Percentiles rank a stretch among this genome's conserved stretches.
Evolutionary conservation across 2,888 invertebrate genomes (phyloP).

Genomic region (Dastarcus helophoroides): DNA sequence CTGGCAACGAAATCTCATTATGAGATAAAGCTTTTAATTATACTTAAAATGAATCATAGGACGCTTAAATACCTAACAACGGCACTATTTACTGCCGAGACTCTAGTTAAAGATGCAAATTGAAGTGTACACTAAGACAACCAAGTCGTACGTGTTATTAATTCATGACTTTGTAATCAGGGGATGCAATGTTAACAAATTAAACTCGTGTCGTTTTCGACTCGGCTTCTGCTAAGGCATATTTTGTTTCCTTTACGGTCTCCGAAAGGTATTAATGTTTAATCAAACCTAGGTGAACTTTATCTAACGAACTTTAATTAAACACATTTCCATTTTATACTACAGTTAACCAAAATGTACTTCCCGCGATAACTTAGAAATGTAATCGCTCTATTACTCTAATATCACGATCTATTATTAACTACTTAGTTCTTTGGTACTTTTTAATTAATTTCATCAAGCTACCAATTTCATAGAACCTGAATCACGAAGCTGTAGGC

Average conservation of each 20-base stretch:
- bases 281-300: neutral
- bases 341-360: too few relatives aligned
- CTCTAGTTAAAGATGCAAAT: slow-evolving; percentile 29
- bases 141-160: slow-evolving; percentile 22
- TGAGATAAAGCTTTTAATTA: slow-evolving; percentile 18
- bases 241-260: too few relatives aligned
- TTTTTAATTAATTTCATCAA: too few relatives aligned
- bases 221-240: too few relatives aligned
- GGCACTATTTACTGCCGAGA: slow-evolving; percentile 17
- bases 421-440: too few relatives aligned
- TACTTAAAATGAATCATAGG: slow-evolving; percentile 17
- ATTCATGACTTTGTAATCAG: slow-evolving; percentile 25
- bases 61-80: slow-evolving; percentile 17
- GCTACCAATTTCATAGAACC: too few relatives aligned
- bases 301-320: too few relatives aligned
- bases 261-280: neutral
- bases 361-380: too few relatives aligned
- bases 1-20: slow-evolving; percentile 13
- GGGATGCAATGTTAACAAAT: slow-evolving; percentile 19
- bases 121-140: slow-evolving; percentile 27
- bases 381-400: too few relatives aligned
- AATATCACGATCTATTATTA: too few relatives aligned
- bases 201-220: slow-evolving; percentile 16
- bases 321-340: too few relatives aligned
- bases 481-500: too few relatives aligned